These are phyloP conservation scores for Paragorgia papillata DNA, from an alignment of 92 coral and sea anemone species.

Conservation along the genomic window DNA sequence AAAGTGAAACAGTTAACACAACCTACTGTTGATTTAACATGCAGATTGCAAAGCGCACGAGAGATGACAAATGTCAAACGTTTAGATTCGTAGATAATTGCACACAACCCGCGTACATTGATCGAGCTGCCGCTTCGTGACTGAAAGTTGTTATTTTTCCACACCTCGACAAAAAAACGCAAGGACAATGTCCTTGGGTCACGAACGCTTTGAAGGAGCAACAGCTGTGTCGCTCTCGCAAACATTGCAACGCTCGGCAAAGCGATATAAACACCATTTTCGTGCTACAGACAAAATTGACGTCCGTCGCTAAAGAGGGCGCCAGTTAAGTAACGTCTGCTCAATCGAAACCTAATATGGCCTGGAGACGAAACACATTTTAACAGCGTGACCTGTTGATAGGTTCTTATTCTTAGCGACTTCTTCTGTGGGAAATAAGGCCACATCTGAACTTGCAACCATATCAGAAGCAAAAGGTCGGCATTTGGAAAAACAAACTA, in stretches of 20 bases:
- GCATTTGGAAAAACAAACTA: slow-evolving; percentile 40
- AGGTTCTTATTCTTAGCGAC: slow-evolving; percentile 38
- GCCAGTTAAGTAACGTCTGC: slow-evolving; percentile 41
- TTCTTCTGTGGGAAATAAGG: slow-evolving; percentile 43
- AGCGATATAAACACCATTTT: slow-evolving; percentile 34
- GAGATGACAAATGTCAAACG: slow-evolving; percentile 44
- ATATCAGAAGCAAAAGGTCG: slow-evolving; percentile 12
- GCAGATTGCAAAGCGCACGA: slow-evolving; percentile 42
- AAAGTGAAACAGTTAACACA: slow-evolving; percentile 37
- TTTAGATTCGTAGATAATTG: slow-evolving; percentile 49
- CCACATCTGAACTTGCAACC: slow-evolving; percentile 17
- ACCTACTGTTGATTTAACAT: slow-evolving; percentile 40
- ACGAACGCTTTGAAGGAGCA: slow-evolving; percentile 30
- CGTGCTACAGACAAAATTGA: slow-evolving; percentile 43
- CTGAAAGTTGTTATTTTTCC: neutral
- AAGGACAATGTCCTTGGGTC: slow-evolving; percentile 47
- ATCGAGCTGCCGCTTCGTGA: slow-evolving; percentile 19
- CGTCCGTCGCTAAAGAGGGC: slow-evolving; percentile 50
- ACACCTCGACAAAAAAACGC: slow-evolving; percentile 16
- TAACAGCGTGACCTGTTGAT: slow-evolving; percentile 52
- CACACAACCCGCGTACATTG: slow-evolving; percentile 26
- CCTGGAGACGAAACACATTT: slow-evolving; percentile 35
- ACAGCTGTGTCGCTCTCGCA: slow-evolving; percentile 45
- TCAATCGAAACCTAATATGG: slow-evolving; percentile 49
- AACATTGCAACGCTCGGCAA: slow-evolving; percentile 6